A percentile compares a stretch with the other conserved stretches of the same genome.
Evolutionary conservation across 2,888 invertebrate genomes (phyloP).

Genomic region (Elegia similella): DNA sequence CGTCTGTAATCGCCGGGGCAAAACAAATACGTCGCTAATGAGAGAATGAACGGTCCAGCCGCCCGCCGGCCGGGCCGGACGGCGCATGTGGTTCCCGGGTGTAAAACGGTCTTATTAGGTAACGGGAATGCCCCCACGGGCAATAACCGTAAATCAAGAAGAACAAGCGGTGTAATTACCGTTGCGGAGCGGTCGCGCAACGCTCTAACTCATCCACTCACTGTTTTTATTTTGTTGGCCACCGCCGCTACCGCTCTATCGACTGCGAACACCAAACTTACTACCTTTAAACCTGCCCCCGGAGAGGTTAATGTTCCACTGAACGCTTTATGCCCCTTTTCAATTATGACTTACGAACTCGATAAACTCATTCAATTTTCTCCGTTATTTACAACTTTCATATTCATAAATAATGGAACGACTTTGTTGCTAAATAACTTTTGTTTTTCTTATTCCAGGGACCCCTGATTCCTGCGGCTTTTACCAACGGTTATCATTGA

Average conservation of each 20-base stretch:
- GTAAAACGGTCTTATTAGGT: slow-evolving; percentile 81
- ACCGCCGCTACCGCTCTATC: slow-evolving; percentile 73
- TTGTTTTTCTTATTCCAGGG: slow-evolving; percentile 86
- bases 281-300: slow-evolving; percentile 77
- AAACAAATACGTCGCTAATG: slow-evolving; percentile 76
- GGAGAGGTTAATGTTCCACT: slow-evolving; percentile 69
- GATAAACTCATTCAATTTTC: slow-evolving; percentile 42
- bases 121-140: slow-evolving; percentile 80
- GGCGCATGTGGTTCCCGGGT: slow-evolving; percentile 76
- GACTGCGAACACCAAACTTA: slow-evolving; percentile 71
- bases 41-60: slow-evolving; percentile 71
- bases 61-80: slow-evolving; percentile 47
- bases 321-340: slow-evolving; percentile 67
- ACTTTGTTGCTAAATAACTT: slow-evolving; percentile 21
- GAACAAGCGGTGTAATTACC: slow-evolving; percentile 83
- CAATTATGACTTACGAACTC: slow-evolving; percentile 56
- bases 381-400: slow-evolving; percentile 24
- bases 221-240: slow-evolving; percentile 79
- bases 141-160: slow-evolving; percentile 83
- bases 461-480: slow-evolving; percentile 98
- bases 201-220: slow-evolving; percentile 78
- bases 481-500: slow-evolving; percentile 99
- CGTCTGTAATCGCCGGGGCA: slow-evolving; percentile 67
- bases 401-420: slow-evolving; percentile 11
- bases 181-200: slow-evolving; percentile 75